phyloP scores from a whole-genome alignment of 2,113 vertebrate species.

The Hiodon tergisus region DNA sequence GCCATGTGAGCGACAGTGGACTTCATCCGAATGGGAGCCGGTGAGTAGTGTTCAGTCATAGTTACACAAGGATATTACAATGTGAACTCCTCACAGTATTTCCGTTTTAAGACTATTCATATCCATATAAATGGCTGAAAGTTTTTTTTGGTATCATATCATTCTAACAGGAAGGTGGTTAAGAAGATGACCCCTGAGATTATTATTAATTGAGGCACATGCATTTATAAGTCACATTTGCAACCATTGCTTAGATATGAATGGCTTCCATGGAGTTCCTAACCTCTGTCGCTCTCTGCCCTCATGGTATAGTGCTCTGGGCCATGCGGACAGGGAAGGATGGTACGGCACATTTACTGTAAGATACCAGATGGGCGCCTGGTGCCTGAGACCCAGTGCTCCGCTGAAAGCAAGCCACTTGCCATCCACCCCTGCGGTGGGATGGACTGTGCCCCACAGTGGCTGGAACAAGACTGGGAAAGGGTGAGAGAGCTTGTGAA shows the following conservation, averaged over 20 bases:
- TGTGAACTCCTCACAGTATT: too few relatives aligned
- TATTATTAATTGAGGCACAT: too few relatives aligned
- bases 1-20: constrained; percentile 91
- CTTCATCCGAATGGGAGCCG: constrained; percentile 89
- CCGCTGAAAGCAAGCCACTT: constrained; percentile 75
- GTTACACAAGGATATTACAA: background rate
- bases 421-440: constrained; percentile 90
- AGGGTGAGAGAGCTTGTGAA: background rate
- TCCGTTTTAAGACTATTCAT: too few relatives aligned
- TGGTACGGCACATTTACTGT: constrained; percentile 89
- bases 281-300: background rate
- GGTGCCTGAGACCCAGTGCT: constrained; percentile 86
- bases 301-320: constrained; percentile 77
- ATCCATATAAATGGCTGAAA: too few relatives aligned
- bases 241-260: too few relatives aligned
- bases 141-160: too few relatives aligned
- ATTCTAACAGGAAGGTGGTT: too few relatives aligned
- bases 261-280: too few relatives aligned
- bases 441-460: constrained; percentile 82
- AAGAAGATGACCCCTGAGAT: too few relatives aligned
- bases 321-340: constrained; percentile 80
- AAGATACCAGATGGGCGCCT: constrained; percentile 85
- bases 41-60: constrained; percentile 57
- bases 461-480: constrained; percentile 95
- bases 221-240: too few relatives aligned